These are phyloP conservation scores for Pollenia amentaria DNA, from an alignment of 2,888 invertebrate genomes.

Conservation along the genomic window DNA sequence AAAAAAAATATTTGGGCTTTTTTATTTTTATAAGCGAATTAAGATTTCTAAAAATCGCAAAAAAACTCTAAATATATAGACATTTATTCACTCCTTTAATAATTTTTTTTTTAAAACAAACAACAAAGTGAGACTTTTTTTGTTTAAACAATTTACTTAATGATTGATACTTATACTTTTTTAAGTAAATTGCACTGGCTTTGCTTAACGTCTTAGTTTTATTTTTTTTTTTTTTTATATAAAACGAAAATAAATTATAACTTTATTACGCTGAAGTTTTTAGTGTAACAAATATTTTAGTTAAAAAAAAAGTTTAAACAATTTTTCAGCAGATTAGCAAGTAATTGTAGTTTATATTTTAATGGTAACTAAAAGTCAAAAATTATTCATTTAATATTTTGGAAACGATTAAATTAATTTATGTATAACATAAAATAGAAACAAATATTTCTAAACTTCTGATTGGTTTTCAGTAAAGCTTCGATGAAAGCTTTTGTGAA, in stretches of 20 bases:
- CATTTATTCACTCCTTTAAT: background rate
- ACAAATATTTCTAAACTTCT: background rate
- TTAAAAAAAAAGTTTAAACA: background rate
- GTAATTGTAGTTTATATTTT: background rate
- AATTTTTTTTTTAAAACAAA: no score
- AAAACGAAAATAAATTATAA: conserved; percentile 3
- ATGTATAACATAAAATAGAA: background rate
- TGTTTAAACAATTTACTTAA: no score
- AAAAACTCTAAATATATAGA: background rate
- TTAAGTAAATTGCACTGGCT: no score
- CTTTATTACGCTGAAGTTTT: background rate
- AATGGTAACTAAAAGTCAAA: background rate
- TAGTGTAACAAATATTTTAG: background rate
- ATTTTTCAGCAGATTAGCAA: background rate
- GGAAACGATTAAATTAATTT: no score
- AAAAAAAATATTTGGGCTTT: background rate
- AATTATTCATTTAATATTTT: no score
- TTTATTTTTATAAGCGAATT: background rate
- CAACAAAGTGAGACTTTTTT: no score
- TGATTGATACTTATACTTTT: no score
- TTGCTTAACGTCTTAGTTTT: background rate
- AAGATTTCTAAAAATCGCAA: background rate
- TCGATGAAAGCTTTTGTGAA: background rate
- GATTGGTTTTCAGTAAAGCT: no score
- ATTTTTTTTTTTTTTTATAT: background rate